phyloP scores from a whole-genome alignment of 1,140 invertebrate genomes.

The Drosophila arawakana region DNA sequence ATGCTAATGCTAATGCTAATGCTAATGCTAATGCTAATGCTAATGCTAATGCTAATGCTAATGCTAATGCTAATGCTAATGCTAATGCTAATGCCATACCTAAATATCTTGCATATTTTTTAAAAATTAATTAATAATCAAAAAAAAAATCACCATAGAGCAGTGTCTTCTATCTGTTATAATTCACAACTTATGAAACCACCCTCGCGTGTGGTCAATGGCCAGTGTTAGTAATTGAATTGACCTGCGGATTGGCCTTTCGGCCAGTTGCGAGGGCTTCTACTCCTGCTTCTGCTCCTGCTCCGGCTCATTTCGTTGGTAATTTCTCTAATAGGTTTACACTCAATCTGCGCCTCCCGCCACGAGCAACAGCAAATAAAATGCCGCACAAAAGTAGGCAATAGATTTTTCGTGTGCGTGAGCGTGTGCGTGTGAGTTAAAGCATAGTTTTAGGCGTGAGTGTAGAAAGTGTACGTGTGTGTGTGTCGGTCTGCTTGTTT shows the following conservation, averaged over 20 bases:
- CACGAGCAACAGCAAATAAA: constrained; percentile 36
- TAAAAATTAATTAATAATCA: neutral
- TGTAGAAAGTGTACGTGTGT: neutral
- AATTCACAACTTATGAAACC: neutral
- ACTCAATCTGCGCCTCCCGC: constrained; percentile 64
- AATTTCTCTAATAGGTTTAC: constrained; percentile 81
- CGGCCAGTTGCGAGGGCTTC: constrained; percentile 37
- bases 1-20: too few relatives aligned
- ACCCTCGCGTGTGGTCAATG: constrained; percentile 21
- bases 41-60: too few relatives aligned
- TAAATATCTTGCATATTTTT: too few relatives aligned
- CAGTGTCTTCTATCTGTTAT: neutral
- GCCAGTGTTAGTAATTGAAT: constrained; percentile 65
- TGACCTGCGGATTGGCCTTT: constrained; percentile 55
- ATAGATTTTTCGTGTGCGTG: neutral
- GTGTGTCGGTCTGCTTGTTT: neutral
- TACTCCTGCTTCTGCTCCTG: constrained; percentile 33
- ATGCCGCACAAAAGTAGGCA: constrained; percentile 29
- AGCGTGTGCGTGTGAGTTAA: too few relatives aligned
- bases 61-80: too few relatives aligned
- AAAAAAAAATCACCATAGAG: neutral
- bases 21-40: too few relatives aligned
- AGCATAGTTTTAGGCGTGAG: neutral
- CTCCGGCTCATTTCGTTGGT: constrained; percentile 72
- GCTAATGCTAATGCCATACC: too few relatives aligned